Conservation (phyloP, 2,888 invertebrate genomes). For the Rotaria macrura region DNA sequence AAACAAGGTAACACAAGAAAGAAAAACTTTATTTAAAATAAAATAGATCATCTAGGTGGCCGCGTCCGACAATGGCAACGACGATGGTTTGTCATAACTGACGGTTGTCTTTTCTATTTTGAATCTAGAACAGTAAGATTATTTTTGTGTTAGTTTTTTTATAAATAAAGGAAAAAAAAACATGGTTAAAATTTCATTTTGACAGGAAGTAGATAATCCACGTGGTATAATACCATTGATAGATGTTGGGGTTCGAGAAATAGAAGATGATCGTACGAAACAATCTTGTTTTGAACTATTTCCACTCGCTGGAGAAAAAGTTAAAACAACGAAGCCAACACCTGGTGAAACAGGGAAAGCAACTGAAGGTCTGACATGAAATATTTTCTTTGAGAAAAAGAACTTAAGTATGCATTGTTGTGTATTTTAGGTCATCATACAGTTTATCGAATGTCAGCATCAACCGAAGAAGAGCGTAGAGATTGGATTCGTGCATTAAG, state of each 20-base stretch:
- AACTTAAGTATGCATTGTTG: not conserved
- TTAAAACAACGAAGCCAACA: constrained; percentile 81
- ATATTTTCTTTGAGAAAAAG: not conserved
- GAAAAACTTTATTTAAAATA: constrained; percentile 35
- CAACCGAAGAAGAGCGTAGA: constrained; percentile 81
- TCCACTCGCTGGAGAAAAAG: constrained; percentile 60
- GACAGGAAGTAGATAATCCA: constrained; percentile 75
- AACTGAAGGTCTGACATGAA: constrained; percentile 59
- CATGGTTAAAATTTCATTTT: not conserved
- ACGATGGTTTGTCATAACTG: constrained; percentile 94
- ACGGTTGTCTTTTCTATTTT: constrained; percentile 96
- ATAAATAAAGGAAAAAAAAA: no score
- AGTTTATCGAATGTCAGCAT: constrained; percentile 75
- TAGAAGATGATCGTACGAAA: constrained; percentile 70
- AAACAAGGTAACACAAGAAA: constrained; percentile 80
- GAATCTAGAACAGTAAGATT: constrained; percentile 73
- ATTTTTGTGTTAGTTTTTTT: not conserved
- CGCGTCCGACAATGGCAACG: constrained; percentile 96
- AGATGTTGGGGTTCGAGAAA: constrained; percentile 78
- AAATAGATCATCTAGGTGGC: constrained; percentile 53
- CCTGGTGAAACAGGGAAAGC: constrained; percentile 73
- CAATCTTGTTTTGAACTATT: constrained; percentile 89
- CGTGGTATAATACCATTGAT: constrained; percentile 94
- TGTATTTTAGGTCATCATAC: constrained; percentile 49
- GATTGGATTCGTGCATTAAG: constrained; percentile 67